Evolutionary conservation across 2,797 vertebrate species (phyloP), one percentile per base, ranked within the genome.

Genomic region (Macrochelys suwanniensis): DNA sequence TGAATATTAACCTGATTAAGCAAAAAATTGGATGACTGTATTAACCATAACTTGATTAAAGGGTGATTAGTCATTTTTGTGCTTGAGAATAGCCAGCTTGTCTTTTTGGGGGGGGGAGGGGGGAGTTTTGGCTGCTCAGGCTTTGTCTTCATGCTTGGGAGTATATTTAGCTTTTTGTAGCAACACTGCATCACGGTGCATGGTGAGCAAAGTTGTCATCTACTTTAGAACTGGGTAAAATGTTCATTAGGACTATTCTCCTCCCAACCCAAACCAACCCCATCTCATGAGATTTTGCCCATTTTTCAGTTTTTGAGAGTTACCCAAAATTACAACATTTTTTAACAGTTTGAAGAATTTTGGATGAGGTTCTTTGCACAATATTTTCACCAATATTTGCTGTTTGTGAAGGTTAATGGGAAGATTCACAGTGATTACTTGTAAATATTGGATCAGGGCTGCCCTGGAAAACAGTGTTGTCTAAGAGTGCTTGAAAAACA

Each of bases 1-100:
- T 96, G 95, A 97, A 97, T 97, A 97, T 97, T 97, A 97, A 97
- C 95, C 76, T 96, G 96, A 97, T 97, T 97, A 97, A 96, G 95
- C 92, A 97, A 96, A 97, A 71, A 97, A 96, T 95, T 94, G 95
- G 96, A 97, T 95, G 87, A 89, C 88, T 97, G 95, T 96, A 97
- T 97, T 95, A 95, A 86, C 82, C 86, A 90, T 96, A 96, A 95
- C 93, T 97, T 93, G 96, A 97, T 97, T 96, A 96, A 95, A 96
- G 90, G 74, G 88, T 92, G 94, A 97, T 97, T 97, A 97, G 95
- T 96, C 93, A 91, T 95, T 97, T 97, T 90, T 95, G 89, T 89
- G 80, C 85, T 95, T 87, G 65, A 93, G 65, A 94, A 92, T 74
- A 94, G 88, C 65, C 92, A 45, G 65, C 45, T 87, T 89, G 61